A percentile compares a stretch with the other conserved stretches of the same genome.
Evolutionary conservation across 1,140 invertebrate species (phyloP).

Genomic region (Drosophila albomicans): DNA sequence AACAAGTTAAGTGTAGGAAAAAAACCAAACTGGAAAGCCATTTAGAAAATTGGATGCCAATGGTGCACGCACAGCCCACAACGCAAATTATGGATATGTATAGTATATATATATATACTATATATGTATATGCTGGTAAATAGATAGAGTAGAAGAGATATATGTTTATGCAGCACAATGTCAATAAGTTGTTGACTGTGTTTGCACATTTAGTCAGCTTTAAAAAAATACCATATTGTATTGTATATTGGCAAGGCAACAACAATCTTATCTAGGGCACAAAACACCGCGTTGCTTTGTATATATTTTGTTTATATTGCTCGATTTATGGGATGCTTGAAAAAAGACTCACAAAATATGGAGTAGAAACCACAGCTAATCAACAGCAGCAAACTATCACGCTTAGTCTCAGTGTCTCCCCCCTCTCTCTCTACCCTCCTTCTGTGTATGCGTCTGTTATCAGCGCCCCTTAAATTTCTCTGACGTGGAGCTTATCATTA

Average conservation of each 20-base stretch:
- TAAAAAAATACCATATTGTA: conserved; percentile 10
- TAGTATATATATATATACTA: conserved; percentile 17
- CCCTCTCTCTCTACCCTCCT: not conserved
- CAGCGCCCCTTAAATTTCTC: conserved; percentile 34
- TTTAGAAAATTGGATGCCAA: conserved; percentile 70
- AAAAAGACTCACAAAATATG: conserved; percentile 18
- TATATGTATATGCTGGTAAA: not conserved
- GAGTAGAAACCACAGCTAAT: not conserved
- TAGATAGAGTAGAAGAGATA: not conserved
- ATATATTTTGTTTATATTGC: conserved; percentile 50
- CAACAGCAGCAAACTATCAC: conserved; percentile 18
- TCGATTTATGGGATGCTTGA: conserved; percentile 55
- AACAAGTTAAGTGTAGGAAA: conserved; percentile 47
- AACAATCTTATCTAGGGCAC: conserved; percentile 67
- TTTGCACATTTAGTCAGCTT: conserved; percentile 38
- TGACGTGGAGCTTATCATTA: conserved; percentile 46
- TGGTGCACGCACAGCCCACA: conserved; percentile 35
- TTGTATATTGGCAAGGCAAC: conserved; percentile 16
- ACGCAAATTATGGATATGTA: not conserved
- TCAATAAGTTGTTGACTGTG: conserved; percentile 20
- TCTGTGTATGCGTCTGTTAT: conserved; percentile 35
- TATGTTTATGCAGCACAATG: conserved; percentile 40
- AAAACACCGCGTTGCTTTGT: not conserved
- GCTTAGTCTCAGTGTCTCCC: not conserved
- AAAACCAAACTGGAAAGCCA: conserved; percentile 38